Evolutionary conservation across 2,113 vertebrate genomes (phyloP).

Genomic region (Oncorhynchus clarkii): DNA sequence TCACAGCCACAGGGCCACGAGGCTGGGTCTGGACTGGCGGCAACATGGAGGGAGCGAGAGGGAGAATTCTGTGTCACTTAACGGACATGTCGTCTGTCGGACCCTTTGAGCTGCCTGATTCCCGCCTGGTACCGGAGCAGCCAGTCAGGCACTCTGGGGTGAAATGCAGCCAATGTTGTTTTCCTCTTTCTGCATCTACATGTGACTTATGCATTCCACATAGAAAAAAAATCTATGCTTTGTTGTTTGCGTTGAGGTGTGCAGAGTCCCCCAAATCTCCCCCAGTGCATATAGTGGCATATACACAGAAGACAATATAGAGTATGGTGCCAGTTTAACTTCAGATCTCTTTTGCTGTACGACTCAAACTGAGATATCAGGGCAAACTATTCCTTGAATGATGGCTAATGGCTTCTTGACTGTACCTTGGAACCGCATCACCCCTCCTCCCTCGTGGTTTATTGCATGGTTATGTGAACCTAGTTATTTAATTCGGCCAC

Average conservation of each 20-base stretch:
- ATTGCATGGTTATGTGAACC: background rate
- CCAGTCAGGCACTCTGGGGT: background rate
- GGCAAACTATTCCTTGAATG: background rate
- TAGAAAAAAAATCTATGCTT: background rate
- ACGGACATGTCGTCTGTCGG: slow-evolving; percentile 76
- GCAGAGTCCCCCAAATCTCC: background rate
- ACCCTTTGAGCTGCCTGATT: slow-evolving; percentile 57
- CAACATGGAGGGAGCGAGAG: slow-evolving; percentile 61
- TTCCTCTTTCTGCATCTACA: background rate
- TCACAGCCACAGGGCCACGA: slow-evolving; percentile 72
- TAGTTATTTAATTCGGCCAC: background rate
- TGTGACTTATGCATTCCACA: background rate
- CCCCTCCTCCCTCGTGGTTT: background rate
- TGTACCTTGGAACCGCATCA: background rate
- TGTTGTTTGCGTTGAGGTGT: background rate
- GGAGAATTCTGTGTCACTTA: slow-evolving; percentile 80
- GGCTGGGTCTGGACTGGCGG: slow-evolving; percentile 44
- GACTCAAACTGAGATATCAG: background rate
- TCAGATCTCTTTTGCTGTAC: background rate
- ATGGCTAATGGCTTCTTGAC: background rate
- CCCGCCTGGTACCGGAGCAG: slow-evolving; percentile 77
- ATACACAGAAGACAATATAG: background rate
- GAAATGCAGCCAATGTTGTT: background rate
- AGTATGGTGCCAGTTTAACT: background rate
- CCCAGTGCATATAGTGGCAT: background rate